Base-by-base conservation (phyloP, 2,888 invertebrate genomes). In the Parnassius orleans region DNA sequence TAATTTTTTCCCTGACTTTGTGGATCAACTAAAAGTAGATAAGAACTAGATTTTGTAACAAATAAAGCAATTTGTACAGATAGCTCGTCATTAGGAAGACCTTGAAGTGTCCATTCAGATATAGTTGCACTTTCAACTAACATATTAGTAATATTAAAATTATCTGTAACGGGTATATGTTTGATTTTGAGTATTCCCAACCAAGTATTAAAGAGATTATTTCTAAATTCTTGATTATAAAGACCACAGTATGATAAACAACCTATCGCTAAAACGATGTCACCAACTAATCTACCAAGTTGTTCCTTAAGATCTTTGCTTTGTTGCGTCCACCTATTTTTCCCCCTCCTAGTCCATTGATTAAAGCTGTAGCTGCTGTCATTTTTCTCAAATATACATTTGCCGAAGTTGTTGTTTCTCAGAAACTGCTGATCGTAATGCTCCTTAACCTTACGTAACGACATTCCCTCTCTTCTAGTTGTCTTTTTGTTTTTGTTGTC, bases 1-100 rank as follows among this genome's bases (percentile, higher is more conserved):
- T n/a, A 99, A 89, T 97, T 95, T 84, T 98, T 99, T 12, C 98
- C 99, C 88, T 99, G 99, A 72, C 95, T 98, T 86, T 99, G 99
- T 0, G 99, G 99, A 90, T 99, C 99, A 9, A 99, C 96, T 33
- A 99, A 86, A 43, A 99, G 92, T 0, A 99, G 98, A 89, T 97
- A 99, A 1, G 98, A 97, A 66, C 98, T 95, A 0, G 98, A 98
- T 86, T 98, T 98, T 0, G 98, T 99, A 1, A 98, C 98, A 72
- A 99, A 98, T 1, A 99, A 90, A 41, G 98, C 99, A 88, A 99
- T 99, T 89, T 99, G 98, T 19, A 98, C 97, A 0, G 98, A 98
- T 10, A 99, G 87, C 69, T 98, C 99, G 82, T 99, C 99, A 79
- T 98, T 98, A 2, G 99, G 99, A 43, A 99, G 87, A 15, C 99